Base-by-base conservation (phyloP, 2,888 invertebrate species). In the Rhorus exstirpatorius region DNA sequence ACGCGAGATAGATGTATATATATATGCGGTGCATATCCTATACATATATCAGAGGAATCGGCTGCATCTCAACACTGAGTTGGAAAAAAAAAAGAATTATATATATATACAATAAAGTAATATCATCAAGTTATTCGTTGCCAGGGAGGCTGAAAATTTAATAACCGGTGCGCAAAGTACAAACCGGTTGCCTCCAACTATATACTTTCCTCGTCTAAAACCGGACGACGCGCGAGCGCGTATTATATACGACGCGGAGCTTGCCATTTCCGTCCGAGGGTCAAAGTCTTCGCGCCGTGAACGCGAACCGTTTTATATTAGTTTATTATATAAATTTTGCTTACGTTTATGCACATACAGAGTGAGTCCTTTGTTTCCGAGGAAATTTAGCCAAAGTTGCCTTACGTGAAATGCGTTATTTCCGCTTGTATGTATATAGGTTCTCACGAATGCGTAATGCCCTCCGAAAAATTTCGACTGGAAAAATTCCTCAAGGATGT, bases 141-240 rank as follows among this genome's bases (percentile, higher is more conserved):
- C 44, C 70, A 35, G 41, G 74, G 55, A 79, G 58, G 19, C 65
- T 24, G 26, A 68, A 70, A 75, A 76, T 80, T 82, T 82, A 79
- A 82, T 75, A 71, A 65, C 44, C 63, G 49, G 31, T 65, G 65
- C 65, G 75, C 74, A 79, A 65, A 75, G 78, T 75, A 58, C 65
- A 79, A 82, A 82, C 82, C 82, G 79, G 82, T 82, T 82, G 63
- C 38, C 46, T 58, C 35, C 65, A 26, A 55, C n/a, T n/a, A n/a
- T n/a, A 55, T 49, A 74, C 49, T 82, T 78, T 61, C 74, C 68
- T 53, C 63, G 44, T 65, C 21, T 49, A 41, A 61, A 77, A 77
- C 58, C 51, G 55, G 72, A 58, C 72, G 38, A 26, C 41, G 10
- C n/a, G n/a, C n/a, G n/a, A n/a, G n/a, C n/a, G n/a, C n/a, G n/a